phyloP scores from a whole-genome alignment of 2,888 invertebrate genomes.

The Apantesis nais region DNA sequence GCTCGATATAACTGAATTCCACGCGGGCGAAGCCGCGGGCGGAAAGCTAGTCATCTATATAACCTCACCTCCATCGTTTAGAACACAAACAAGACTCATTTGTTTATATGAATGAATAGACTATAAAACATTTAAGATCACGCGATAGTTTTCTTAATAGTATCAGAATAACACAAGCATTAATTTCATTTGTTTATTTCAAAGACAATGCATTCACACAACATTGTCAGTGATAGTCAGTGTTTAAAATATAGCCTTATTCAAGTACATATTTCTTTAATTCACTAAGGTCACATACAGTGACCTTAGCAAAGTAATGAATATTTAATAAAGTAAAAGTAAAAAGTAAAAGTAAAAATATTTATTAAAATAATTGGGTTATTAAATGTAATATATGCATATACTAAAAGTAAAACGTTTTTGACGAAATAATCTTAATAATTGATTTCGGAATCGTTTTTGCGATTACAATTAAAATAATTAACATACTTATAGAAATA shows the following conservation, averaged over 20 bases:
- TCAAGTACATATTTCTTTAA: conserved; percentile 1
- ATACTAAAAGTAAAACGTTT: conserved; percentile 22
- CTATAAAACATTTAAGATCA: conserved; percentile 38
- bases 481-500: conserved; percentile 30
- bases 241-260: conserved; percentile 16
- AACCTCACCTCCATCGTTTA: not conserved
- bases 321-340: no score
- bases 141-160: conserved; percentile 23
- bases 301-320: no score
- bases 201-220: conserved; percentile 33
- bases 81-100: not conserved
- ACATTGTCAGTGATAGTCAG: conserved; percentile 24
- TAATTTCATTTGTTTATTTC: conserved; percentile 22
- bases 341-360: no score
- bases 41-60: no score
- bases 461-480: conserved; percentile 12
- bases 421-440: conserved; percentile 20
- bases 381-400: not conserved
- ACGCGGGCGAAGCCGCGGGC: no score
- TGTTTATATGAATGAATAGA: conserved; percentile 28
- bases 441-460: conserved; percentile 27
- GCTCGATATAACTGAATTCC: not conserved
- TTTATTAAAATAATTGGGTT: not conserved
- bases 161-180: conserved; percentile 22
- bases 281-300: conserved; percentile 3